phyloP scores from a whole-genome alignment of 2,113 vertebrate genomes.

The Phrynocephalus versicolor region DNA sequence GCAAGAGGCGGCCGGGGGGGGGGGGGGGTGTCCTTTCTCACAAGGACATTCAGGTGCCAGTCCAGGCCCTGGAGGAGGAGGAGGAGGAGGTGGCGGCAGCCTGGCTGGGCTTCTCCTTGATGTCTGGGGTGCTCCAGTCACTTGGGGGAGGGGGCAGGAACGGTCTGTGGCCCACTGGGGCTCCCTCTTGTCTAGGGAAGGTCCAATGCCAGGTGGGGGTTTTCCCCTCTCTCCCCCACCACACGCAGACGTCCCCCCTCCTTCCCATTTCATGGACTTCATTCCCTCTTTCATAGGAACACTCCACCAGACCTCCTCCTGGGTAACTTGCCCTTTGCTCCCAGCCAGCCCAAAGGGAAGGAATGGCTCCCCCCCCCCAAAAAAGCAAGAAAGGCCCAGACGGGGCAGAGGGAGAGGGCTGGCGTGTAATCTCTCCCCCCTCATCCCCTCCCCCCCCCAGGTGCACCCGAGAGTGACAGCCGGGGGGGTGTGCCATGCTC shows the following conservation, averaged over 20 bases:
- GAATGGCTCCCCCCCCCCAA: neutral
- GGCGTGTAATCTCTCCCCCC: neutral
- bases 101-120: no score
- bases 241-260: no score
- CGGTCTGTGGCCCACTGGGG: no score
- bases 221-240: neutral
- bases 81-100: no score
- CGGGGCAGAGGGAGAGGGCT: neutral
- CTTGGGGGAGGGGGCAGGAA: no score
- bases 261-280: neutral
- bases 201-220: rapidly evolving
- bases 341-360: neutral
- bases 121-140: no score
- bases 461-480: neutral
- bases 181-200: neutral
- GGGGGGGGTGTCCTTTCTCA: no score
- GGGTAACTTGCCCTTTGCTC: neutral
- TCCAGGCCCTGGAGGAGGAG: no score
- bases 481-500: neutral
- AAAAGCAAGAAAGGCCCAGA: neutral
- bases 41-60: no score
- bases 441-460: neutral
- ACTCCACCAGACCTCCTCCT: neutral
- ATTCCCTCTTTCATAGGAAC: neutral
- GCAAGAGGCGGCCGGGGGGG: no score